Evolutionary conservation across 2,113 vertebrate species (phyloP).

Genomic region (Urocitellus parryii): DNA sequence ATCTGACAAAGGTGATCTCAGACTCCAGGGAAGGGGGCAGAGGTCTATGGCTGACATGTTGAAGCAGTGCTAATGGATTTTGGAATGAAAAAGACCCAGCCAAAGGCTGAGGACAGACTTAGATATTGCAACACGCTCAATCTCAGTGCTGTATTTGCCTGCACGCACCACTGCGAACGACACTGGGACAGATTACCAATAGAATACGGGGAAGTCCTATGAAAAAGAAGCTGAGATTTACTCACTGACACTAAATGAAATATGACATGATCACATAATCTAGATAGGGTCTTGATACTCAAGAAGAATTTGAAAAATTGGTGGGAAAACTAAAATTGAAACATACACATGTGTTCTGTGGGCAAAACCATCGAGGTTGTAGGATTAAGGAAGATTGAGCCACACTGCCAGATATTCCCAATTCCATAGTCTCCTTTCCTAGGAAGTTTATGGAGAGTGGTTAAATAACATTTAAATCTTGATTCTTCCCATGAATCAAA

Average conservation of each 20-base stretch:
- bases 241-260: neutral
- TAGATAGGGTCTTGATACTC: neutral
- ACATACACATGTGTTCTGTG: neutral
- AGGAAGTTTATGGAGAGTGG: neutral
- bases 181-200: neutral
- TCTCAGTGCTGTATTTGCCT: too few relatives aligned
- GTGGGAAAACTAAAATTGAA: neutral
- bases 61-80: constrained; percentile 59
- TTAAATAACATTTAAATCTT: neutral
- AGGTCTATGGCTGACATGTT: constrained; percentile 91
- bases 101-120: neutral
- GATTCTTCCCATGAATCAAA: neutral
- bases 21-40: constrained; percentile 84
- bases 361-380: neutral
- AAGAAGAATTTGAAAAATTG: neutral
- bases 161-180: neutral
- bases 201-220: neutral
- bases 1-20: constrained; percentile 29
- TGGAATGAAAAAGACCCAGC: neutral
- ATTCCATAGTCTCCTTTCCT: neutral
- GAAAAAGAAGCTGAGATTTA: neutral
- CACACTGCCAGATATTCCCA: neutral
- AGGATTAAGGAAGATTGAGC: neutral
- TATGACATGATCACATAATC: neutral
- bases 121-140: neutral